These are phyloP conservation scores for Podabrus alpinus DNA, from an alignment of 2,888 invertebrate genomes.

Conservation along the genomic window DNA sequence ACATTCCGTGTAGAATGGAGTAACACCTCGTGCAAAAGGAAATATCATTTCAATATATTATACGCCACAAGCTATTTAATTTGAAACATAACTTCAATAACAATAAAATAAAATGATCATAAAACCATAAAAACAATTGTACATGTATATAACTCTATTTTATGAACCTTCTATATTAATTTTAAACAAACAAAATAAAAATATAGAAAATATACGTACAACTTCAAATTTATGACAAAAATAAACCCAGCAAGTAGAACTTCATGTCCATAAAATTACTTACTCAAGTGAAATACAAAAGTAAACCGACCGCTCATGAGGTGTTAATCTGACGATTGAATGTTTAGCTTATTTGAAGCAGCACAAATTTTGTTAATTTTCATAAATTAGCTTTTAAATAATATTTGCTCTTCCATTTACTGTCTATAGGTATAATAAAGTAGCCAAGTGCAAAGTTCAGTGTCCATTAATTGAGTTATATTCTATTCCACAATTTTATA, in stretches of 20 bases:
- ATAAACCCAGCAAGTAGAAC: neutral
- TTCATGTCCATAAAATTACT: neutral
- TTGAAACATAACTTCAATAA: too few relatives aligned
- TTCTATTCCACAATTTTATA: constrained; percentile 1
- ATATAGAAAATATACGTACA: too few relatives aligned
- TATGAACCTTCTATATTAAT: too few relatives aligned
- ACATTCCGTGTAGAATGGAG: too few relatives aligned
- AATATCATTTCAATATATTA: too few relatives aligned
- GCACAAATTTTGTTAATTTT: neutral
- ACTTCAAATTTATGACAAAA: too few relatives aligned
- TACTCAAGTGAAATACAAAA: neutral
- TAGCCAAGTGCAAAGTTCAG: neutral
- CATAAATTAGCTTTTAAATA: neutral
- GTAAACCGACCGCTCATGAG: neutral
- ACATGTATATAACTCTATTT: too few relatives aligned
- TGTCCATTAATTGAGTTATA: neutral
- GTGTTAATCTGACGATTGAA: neutral
- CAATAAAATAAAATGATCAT: neutral
- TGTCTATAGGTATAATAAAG: neutral
- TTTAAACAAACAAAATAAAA: too few relatives aligned
- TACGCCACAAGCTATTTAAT: too few relatives aligned
- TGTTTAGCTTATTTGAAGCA: neutral
- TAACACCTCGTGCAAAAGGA: too few relatives aligned
- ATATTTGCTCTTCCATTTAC: neutral
- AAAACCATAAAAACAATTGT: neutral